Percentiles rank a stretch among this genome's conserved stretches.
phyloP scores from a whole-genome alignment of 2,113 vertebrate genomes.

The Camelus bactrianus region DNA sequence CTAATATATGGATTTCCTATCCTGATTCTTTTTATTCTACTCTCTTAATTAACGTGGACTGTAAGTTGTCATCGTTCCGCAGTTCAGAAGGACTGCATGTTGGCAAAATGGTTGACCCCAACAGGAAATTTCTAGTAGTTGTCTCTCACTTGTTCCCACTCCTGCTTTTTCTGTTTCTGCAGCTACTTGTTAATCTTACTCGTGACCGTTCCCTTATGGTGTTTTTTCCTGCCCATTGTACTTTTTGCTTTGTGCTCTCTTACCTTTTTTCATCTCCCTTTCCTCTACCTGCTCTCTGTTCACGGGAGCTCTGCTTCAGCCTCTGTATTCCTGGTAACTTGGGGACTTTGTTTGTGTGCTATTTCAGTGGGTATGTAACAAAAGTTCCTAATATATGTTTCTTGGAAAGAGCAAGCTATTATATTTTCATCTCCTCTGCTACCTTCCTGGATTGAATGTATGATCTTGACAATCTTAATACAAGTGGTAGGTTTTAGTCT shows the following conservation, averaged over 20 bases:
- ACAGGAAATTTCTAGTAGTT: neutral
- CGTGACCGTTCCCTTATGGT: neutral
- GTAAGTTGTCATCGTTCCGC: neutral
- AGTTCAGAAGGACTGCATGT: neutral
- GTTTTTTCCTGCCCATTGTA: neutral
- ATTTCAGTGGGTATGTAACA: neutral
- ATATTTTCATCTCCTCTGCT: neutral
- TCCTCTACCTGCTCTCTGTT: neutral
- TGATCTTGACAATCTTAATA: conserved; percentile 7
- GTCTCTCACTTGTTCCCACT: neutral
- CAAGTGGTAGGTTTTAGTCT: neutral
- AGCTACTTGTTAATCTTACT: neutral
- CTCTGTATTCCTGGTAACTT: conserved; percentile 22
- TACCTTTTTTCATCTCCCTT: neutral
- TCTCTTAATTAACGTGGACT: neutral
- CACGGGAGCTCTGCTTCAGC: neutral
- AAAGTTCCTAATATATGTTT: neutral
- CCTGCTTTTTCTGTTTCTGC: neutral
- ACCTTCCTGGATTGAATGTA: neutral
- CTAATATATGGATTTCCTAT: neutral
- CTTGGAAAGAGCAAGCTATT: conserved; percentile 15
- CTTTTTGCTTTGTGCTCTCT: neutral
- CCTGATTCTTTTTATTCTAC: neutral
- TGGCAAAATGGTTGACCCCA: neutral
- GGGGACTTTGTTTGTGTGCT: neutral